Evolutionary conservation across 92 coral and sea anemone genomes (phyloP), one percentile per base, ranked within the genome.

Genomic region (Heliopora coerulea): DNA sequence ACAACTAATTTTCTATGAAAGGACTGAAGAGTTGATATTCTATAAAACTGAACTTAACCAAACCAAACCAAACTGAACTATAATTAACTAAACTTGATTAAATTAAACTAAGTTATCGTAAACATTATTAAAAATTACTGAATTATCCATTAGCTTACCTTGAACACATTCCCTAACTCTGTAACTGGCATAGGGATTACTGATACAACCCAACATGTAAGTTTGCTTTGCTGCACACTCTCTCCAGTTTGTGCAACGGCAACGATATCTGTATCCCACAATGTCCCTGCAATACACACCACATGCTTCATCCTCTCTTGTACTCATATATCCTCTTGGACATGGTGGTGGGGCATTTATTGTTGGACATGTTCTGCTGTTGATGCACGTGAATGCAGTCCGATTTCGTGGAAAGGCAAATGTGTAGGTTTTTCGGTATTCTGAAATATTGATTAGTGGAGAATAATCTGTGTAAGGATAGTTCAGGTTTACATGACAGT

Each of bases 231-330:
- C 77, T 9, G 77, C 77, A 28, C 77, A 70, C 50, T 56, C 56
- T 44, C 29, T 52, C 77, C 77, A 70, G 63, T 70, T 58, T 12
- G 9, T 30, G 33, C 77, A 70, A 7, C 42, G 77, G 21, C 77
- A 70, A 3, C 77, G 77, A 29, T 33, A 54, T 8, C 48, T 70
- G 50, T 70, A 70, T 3, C 77, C 77, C 13, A 70, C 77, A 41
- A 70, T 70, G 19, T 70, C 41, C 1, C 77, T 35, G 58, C 77
- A 70, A 26, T 52, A 0, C 62, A 70, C 19, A 37, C 77, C 63
- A 41, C 77, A 70, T 19, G 29, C 35, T 20, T 15, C 0, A 42
- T 54, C 37, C 19, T 4, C 77, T 17, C 77, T 37, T 25, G 54
- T 35, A 17, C 13, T 15, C 0, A 18, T 18, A 33, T 52, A 70